phyloP scores from a whole-genome alignment of 1,140 invertebrate genomes.

The Eriocheir sinensis region DNA sequence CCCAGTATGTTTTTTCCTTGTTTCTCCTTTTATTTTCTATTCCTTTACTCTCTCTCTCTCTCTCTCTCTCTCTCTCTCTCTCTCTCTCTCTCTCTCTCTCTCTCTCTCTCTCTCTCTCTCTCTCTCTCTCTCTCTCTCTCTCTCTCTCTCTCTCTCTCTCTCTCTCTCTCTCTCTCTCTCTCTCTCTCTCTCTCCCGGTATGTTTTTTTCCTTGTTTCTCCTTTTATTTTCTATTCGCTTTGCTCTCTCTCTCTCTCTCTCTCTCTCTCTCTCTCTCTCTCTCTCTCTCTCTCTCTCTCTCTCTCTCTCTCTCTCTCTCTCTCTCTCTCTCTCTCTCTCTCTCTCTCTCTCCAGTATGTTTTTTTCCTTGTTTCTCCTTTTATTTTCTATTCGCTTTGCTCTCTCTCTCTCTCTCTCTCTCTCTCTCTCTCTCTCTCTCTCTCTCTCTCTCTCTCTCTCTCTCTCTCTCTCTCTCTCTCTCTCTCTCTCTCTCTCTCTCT shows the following conservation, averaged over 20 bases:
- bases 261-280: neutral
- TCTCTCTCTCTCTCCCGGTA: neutral
- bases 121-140: neutral
- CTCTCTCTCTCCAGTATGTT: neutral
- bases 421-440: conserved; percentile 14
- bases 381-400: neutral
- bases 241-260: neutral
- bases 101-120: neutral
- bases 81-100: neutral
- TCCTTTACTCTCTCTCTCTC: no score
- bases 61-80: no score
- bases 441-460: conserved; percentile 14
- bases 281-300: conserved; percentile 19
- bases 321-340: conserved; percentile 17
- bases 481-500: neutral
- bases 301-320: neutral
- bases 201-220: neutral
- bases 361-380: neutral
- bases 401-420: conserved; percentile 14
- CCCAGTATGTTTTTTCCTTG: no score
- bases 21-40: no score
- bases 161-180: neutral
- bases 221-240: neutral
- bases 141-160: neutral
- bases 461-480: neutral